phyloP scores from a whole-genome alignment of 2,113 vertebrate genomes.

The Coreoperca whiteheadi region DNA sequence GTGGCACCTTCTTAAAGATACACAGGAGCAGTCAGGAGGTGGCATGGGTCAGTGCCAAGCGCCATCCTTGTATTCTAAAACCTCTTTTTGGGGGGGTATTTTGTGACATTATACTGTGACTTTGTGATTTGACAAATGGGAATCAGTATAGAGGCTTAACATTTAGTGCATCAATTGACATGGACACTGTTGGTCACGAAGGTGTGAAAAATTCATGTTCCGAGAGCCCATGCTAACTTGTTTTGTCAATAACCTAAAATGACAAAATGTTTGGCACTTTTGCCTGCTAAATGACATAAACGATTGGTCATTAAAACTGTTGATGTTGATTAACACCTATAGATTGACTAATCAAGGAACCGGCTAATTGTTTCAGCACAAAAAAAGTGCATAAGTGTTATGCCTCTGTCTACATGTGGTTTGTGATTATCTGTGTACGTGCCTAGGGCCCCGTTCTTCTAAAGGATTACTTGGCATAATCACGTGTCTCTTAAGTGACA shows the following conservation, averaged over 20 bases:
- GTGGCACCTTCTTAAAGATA: background rate
- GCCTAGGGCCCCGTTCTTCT: slow-evolving; percentile 32
- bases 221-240: background rate
- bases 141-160: background rate
- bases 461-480: slow-evolving; percentile 32
- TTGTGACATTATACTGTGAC: background rate
- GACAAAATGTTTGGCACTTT: background rate
- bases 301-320: background rate
- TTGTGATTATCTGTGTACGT: slow-evolving; percentile 69
- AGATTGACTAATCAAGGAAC: background rate
- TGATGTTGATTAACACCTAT: background rate
- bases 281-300: background rate
- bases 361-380: background rate
- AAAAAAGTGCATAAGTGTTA: background rate
- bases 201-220: background rate
- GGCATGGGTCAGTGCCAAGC: background rate
- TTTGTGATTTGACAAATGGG: background rate
- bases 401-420: slow-evolving; percentile 12
- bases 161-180: background rate
- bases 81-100: background rate
- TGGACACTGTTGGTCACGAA: background rate
- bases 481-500: slow-evolving; percentile 64
- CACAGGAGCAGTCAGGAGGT: background rate
- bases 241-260: background rate
- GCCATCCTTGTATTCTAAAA: background rate